Base-by-base conservation (phyloP, 2,797 vertebrate species). In the Catharus ustulatus region DNA sequence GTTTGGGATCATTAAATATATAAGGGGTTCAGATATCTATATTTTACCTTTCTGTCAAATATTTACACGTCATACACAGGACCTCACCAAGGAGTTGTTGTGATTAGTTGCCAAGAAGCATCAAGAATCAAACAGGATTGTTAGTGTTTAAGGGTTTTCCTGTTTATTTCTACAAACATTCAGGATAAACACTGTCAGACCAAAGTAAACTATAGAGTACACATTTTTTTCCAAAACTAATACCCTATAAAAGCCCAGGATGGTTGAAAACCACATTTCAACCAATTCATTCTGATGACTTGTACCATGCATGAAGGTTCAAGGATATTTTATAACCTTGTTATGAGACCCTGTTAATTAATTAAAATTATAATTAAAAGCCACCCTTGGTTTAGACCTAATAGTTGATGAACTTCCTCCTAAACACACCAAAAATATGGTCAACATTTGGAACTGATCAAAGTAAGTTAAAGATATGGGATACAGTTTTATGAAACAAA, bases 121-220 rank as follows among this genome's bases (percentile, higher is more conserved):
- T 98, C 98, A 97, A 97, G 96, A 96, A 97, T 98, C 97, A 97
- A 98, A 98, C 97, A 96, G 95, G 97, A 97, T 96, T 98, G 97
- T 98, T 97, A 96, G 94, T 97, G 95, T 98, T 99, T 97, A 96
- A 98, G 97, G 90, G 87, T 97, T 98, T 98, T 98, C 98, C 98
- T 99, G 98, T 98, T 99, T 99, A 98, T 98, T 98, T 98, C 96
- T 98, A 95, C 96, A 98, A 98, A 98, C 98, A 97, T 57, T 59
- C 68, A 96, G 96, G 86, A 97, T 98, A 98, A 98, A 98, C 97
- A 98, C 94, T 98, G 98, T 98, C 98, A 98, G 87, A 88, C 96
- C 96, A 98, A 98, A 97, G 97, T 98, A 98, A 98, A 98, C 96
- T 94, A 77, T 17, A 34, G 69, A 94, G 85, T 96, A 95, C 92